Evolutionary conservation across 2,797 vertebrate genomes (phyloP).

Genomic region (Amblyraja radiata): DNA sequence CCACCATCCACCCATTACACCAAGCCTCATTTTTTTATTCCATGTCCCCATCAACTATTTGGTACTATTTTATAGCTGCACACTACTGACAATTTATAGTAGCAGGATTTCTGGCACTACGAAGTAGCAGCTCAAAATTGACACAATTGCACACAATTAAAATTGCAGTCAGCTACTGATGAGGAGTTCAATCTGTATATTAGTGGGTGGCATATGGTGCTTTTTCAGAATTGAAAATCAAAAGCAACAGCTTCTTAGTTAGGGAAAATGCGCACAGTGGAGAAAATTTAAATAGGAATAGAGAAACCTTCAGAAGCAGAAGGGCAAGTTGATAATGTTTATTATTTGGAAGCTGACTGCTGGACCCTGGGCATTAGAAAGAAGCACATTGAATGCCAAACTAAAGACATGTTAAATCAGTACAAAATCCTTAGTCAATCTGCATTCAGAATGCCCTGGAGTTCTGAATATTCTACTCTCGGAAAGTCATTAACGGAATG

Average conservation of each 20-base stretch:
- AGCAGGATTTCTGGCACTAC: too few species aligned
- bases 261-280: background rate
- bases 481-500: background rate
- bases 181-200: background rate
- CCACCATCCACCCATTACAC: too few species aligned
- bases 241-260: background rate
- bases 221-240: background rate
- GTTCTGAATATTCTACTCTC: background rate
- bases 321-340: background rate
- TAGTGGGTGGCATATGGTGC: background rate
- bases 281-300: background rate
- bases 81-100: too few species aligned
- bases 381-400: background rate
- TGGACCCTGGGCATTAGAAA: background rate
- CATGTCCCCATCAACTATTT: too few species aligned
- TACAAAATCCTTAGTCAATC: background rate
- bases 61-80: too few species aligned
- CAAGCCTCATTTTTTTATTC: too few species aligned
- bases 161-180: too few species aligned
- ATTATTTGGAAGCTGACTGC: background rate
- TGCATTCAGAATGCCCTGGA: background rate
- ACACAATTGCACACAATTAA: background rate
- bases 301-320: background rate
- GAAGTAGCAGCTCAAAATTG: too few species aligned
- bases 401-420: background rate